Evolutionary conservation across 2,888 invertebrate genomes (phyloP).

Genomic region (Leptinotarsa juncta): DNA sequence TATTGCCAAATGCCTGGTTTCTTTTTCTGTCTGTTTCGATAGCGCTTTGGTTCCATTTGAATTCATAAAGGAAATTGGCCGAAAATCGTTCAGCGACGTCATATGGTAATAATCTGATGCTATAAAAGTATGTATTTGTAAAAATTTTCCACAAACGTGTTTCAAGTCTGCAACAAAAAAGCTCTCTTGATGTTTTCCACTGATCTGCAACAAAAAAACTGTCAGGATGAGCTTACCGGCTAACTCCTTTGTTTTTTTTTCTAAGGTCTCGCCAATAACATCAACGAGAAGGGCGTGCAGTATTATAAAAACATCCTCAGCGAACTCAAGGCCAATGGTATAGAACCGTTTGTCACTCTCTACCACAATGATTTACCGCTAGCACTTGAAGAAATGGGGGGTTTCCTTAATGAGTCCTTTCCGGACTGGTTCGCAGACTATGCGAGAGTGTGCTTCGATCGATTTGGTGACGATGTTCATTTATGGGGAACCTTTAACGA

Average conservation of each 20-base stretch:
- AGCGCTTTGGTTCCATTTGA: not conserved
- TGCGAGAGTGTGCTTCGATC: conserved; percentile 67
- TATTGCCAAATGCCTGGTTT: too few relatives aligned
- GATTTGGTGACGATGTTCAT: conserved; percentile 62
- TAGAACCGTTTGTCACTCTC: conserved; percentile 70
- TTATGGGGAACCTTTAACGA: conserved; percentile 72
- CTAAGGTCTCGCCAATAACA: conserved; percentile 70
- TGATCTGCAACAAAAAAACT: too few relatives aligned
- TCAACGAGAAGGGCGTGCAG: conserved; percentile 77
- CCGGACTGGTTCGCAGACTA: conserved; percentile 67
- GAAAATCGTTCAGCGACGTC: too few relatives aligned
- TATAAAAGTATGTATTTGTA: not conserved
- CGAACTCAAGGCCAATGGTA: conserved; percentile 66
- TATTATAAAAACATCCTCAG: conserved; percentile 46
- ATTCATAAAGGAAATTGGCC: too few relatives aligned
- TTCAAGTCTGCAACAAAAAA: not conserved
- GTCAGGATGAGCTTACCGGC: too few relatives aligned
- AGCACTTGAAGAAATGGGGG: conserved; percentile 59
- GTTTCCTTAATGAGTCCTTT: conserved; percentile 34
- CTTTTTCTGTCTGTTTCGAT: too few relatives aligned
- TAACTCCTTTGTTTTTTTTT: not conserved
- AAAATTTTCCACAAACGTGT: not conserved
- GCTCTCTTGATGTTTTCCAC: not conserved
- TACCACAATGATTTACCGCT: conserved; percentile 71
- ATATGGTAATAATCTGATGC: not conserved